Percentiles rank a stretch among this genome's conserved stretches.
Evolutionary conservation across 1,140 invertebrate species (phyloP).

Genomic region (Drosophila dunni): DNA sequence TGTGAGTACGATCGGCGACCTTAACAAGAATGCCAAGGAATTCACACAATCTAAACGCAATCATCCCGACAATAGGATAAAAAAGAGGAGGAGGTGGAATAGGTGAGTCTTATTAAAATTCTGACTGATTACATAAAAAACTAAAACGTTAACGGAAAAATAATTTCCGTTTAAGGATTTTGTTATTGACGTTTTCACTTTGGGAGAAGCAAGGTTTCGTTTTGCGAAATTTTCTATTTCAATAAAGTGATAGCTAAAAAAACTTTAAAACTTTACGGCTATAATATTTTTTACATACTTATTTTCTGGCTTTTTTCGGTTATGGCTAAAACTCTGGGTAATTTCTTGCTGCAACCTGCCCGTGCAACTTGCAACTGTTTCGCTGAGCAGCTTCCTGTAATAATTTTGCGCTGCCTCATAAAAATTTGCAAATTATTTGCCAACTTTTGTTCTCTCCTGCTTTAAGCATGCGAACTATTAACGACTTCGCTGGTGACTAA

Average conservation of each 20-base stretch:
- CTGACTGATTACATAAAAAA: too few relatives aligned
- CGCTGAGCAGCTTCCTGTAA: slow-evolving; percentile 68
- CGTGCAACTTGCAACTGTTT: slow-evolving; percentile 58
- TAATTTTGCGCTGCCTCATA: slow-evolving; percentile 62
- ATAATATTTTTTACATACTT: neutral
- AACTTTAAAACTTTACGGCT: neutral
- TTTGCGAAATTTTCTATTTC: too few relatives aligned
- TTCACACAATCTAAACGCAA: neutral
- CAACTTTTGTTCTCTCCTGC: slow-evolving; percentile 67
- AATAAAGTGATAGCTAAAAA: too few relatives aligned
- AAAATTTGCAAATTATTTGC: slow-evolving; percentile 80
- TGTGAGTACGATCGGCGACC: slow-evolving; percentile 11
- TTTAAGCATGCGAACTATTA: slow-evolving; percentile 56
- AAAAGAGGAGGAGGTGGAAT: neutral
- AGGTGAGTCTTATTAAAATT: too few relatives aligned
- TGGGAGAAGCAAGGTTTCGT: too few relatives aligned
- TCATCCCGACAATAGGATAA: slow-evolving; percentile 4
- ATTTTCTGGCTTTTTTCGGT: slow-evolving; percentile 4
- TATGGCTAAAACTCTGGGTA: neutral
- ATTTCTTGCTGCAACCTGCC: slow-evolving; percentile 2
- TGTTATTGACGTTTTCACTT: too few relatives aligned
- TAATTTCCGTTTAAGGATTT: too few relatives aligned
- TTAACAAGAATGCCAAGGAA: neutral
- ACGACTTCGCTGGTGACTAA: slow-evolving; percentile 10
- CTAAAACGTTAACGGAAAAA: too few relatives aligned